Evolutionary conservation across 2,113 vertebrate species (phyloP).

Genomic region (Siniperca knerii): DNA sequence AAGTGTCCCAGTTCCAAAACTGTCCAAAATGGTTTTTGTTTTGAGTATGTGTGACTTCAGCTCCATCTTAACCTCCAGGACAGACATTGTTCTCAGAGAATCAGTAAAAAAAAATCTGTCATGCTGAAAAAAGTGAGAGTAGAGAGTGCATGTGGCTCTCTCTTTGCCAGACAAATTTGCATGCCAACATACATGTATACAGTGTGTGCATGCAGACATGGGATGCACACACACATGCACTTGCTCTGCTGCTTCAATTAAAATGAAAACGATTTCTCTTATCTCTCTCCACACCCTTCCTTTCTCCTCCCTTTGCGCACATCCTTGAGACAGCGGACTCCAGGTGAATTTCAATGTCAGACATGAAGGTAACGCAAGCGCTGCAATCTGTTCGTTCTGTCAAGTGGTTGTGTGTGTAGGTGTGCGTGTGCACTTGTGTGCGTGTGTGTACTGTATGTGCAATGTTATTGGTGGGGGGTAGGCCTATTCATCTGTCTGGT

Average conservation of each 20-base stretch:
- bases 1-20: conserved; percentile 42
- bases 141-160: not conserved
- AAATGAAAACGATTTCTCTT: conserved; percentile 72
- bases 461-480: conserved; percentile 66
- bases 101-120: conserved; percentile 10
- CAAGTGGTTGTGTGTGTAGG: conserved; percentile 45
- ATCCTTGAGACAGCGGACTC: conserved; percentile 61
- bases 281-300: conserved; percentile 54
- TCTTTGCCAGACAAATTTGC: conserved; percentile 24
- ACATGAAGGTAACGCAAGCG: conserved; percentile 55
- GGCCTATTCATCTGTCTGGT: conserved; percentile 80
- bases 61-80: conserved; percentile 28
- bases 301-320: conserved; percentile 13
- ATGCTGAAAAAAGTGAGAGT: conserved; percentile 36
- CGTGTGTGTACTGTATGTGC: conserved; percentile 56
- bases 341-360: conserved; percentile 80
- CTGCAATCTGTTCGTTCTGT: conserved; percentile 74
- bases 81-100: conserved; percentile 11
- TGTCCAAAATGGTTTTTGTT: conserved; percentile 30
- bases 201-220: not conserved
- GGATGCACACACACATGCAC: not conserved
- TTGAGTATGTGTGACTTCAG: conserved; percentile 21
- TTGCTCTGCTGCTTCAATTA: conserved; percentile 53
- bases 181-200: conserved; percentile 26
- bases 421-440: conserved; percentile 28